phyloP scores from a whole-genome alignment of 1,140 invertebrate species.

The Bombus terrestris region DNA sequence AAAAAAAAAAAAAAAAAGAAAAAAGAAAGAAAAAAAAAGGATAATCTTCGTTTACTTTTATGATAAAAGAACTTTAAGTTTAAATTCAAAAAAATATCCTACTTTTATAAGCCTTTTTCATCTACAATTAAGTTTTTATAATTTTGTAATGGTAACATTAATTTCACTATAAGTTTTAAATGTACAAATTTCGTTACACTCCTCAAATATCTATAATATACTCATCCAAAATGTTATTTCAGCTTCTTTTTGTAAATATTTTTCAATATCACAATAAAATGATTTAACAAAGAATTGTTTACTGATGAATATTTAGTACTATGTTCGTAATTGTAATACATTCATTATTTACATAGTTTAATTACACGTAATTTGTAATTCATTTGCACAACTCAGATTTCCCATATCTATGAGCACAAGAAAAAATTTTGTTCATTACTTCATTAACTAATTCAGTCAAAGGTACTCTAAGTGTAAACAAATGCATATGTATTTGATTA shows the following conservation, averaged over 20 bases:
- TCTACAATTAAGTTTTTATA: constrained; percentile 4
- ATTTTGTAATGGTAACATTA: not conserved
- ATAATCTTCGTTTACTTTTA: not conserved
- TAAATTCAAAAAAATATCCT: not conserved
- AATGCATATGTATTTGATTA: constrained; percentile 72
- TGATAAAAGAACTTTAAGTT: not conserved
- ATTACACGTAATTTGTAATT: not conserved
- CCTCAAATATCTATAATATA: not conserved
- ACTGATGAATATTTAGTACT: not conserved
- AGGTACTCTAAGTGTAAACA: constrained; percentile 67
- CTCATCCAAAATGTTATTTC: constrained; percentile 17
- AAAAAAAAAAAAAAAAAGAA: not conserved
- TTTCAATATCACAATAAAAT: constrained; percentile 12
- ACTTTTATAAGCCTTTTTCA: not conserved
- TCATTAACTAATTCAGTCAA: constrained; percentile 53
- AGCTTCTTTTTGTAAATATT: constrained; percentile 24
- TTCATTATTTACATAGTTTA: not conserved
- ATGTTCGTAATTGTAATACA: constrained; percentile 1
- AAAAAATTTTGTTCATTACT: constrained; percentile 56
- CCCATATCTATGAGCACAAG: constrained; percentile 44
- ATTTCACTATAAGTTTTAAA: constrained; percentile 22
- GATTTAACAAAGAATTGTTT: constrained; percentile 7
- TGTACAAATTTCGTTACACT: not conserved
- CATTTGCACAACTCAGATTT: not conserved
- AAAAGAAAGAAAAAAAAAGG: no score